Base-by-base conservation (phyloP, 2,797 vertebrate species). In the Telmatherina bonti region DNA sequence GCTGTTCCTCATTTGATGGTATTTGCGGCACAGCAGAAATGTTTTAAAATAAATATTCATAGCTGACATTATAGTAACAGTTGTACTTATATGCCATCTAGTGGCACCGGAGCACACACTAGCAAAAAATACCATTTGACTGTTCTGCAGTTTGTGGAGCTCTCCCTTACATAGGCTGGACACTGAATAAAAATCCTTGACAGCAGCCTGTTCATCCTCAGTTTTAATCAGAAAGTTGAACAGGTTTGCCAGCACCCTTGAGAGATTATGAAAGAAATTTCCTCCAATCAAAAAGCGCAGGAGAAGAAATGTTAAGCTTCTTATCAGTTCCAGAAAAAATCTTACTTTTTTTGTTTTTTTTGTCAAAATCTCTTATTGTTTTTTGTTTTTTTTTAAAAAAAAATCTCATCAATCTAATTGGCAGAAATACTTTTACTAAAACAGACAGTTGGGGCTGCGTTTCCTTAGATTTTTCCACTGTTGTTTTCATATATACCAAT, bases 71-170 rank as follows among this genome's bases (percentile, higher is more conserved):
- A 24, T 18, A 31, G 27, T 20, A 24, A 9, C n/a, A 56, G 27
- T 65, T 80, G n/a, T 8, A 6, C 65, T 78, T 31, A 76, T n/a
- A 0, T 55, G 61, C 83, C 84, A 83, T 84, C 90, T 90, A 67
- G 85, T 89, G 89, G 85, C 26, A 30, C 0, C 30, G 64, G 26
- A 26, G 8, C 20, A 24, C 18, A 16, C 5, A 7, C 12, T 8
- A 22, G 2, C 3, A 51, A 35, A 13, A 10, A 10, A 10, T 3
- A 15, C 1, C 4, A 13, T 15, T 52, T 52, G 49, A 49, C 7
- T 7, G 15, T 45, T 45, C 49, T 41, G 12, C n/a, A 65, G 27
- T 54, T n/a, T 55, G 18, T 30, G 27, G 26, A 30, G 51, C 38
- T 31, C 7, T 3, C 5, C 13, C 26, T 41, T 43, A 9, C 4